Evolutionary conservation across 1,140 invertebrate genomes (phyloP).

Genomic region (Lanistes nyassanus): DNA sequence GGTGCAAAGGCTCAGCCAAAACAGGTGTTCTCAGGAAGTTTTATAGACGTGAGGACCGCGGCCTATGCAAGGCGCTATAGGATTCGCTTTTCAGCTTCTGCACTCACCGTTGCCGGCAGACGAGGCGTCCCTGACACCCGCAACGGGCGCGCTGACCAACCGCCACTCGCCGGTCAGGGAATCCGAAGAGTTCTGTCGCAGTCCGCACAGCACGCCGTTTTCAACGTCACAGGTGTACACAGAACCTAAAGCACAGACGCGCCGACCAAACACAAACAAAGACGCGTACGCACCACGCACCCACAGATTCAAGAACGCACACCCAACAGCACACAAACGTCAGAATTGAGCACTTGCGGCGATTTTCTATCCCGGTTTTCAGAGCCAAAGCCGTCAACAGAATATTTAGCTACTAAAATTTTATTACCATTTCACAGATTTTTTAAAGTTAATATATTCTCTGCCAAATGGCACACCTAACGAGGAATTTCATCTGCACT

Average conservation of each 20-base stretch:
- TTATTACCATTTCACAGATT: too few species aligned
- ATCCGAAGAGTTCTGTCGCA: constrained; percentile 41
- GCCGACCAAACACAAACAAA: constrained; percentile 4
- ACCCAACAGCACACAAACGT: background rate
- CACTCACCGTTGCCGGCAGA: constrained; percentile 27
- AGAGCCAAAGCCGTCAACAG: too few species aligned
- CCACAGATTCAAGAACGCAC: background rate
- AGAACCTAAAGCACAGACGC: constrained; percentile 30
- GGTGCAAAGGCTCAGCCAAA: too few species aligned
- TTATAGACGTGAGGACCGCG: background rate
- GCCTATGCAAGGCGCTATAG: too few species aligned
- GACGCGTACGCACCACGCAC: constrained; percentile 1
- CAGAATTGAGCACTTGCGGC: too few species aligned
- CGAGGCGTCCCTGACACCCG: constrained; percentile 26
- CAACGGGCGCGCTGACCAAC: constrained; percentile 32
- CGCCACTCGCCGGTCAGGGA: constrained; percentile 33
- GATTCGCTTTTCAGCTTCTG: too few species aligned
- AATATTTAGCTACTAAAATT: too few species aligned
- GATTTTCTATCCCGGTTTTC: too few species aligned
- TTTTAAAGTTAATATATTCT: too few species aligned
- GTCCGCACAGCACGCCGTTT: constrained; percentile 41
- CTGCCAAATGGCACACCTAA: too few species aligned
- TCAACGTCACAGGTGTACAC: constrained; percentile 46
- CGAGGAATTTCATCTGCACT: too few species aligned
- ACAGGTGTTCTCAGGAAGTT: too few species aligned